Evolutionary conservation across 2,797 vertebrate genomes (phyloP).

Genomic region (Ibycter americanus): DNA sequence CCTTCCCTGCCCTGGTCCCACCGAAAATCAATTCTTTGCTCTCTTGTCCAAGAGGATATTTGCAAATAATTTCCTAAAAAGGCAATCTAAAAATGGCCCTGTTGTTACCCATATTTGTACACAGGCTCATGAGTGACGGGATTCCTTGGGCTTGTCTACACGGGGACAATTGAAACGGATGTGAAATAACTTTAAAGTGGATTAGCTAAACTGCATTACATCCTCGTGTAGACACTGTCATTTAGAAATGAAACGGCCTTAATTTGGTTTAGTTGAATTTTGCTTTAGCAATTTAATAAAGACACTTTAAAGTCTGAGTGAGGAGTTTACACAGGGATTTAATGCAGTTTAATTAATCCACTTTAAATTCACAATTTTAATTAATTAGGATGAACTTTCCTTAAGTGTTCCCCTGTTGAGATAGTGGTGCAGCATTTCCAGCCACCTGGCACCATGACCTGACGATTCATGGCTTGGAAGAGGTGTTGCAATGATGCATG

Average conservation of each 20-base stretch:
- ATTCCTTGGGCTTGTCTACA: constrained; percentile 37
- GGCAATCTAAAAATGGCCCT: constrained; percentile 55
- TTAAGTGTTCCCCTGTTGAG: not conserved
- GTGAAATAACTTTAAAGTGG: constrained; percentile 60
- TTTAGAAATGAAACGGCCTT: constrained; percentile 53
- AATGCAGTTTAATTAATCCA: constrained; percentile 61
- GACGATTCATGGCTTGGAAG: not conserved
- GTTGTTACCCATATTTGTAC: constrained; percentile 71
- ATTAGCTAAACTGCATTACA: constrained; percentile 58
- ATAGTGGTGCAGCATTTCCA: not conserved
- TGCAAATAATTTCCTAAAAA: constrained; percentile 68
- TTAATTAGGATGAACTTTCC: constrained; percentile 37
- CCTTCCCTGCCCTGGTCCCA: not conserved
- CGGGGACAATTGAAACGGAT: constrained; percentile 48
- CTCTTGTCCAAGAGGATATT: constrained; percentile 40
- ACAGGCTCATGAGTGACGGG: not conserved
- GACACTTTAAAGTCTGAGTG: constrained; percentile 40
- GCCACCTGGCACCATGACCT: not conserved
- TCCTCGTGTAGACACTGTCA: constrained; percentile 43
- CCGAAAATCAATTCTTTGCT: constrained; percentile 21
- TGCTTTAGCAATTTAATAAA: constrained; percentile 55
- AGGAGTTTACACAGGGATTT: constrained; percentile 53
- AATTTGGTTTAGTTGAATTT: constrained; percentile 56
- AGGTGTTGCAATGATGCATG: not conserved
- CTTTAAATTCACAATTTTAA: constrained; percentile 47